Evolutionary conservation across 2,888 invertebrate genomes (phyloP), one percentile per base, ranked within the genome.

Genomic region (Phalera bucephala): DNA sequence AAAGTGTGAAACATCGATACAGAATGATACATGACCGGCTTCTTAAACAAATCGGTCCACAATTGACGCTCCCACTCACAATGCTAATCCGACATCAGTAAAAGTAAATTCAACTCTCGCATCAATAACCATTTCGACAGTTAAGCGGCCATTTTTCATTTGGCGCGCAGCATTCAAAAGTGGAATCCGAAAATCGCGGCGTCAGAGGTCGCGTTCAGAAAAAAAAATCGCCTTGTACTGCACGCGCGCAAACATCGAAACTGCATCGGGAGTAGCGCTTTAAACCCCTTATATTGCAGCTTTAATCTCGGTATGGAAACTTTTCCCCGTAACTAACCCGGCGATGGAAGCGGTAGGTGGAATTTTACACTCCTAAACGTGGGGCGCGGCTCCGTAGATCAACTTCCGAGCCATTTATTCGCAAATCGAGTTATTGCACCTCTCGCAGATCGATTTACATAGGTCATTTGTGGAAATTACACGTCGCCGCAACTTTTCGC

Each of bases 371-470:
- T 57, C 64, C 73, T 67, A 70, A 17, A 72, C 63, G 63, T 59
- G 57, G 54, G 54, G 66, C 62, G 60, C 57, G 60, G 60, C 57
- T 69, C 72, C 63, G 75, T 84, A 84, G 82, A 83, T 85, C 82
- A 84, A 81, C 80, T 88, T 87, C 84, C 85, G 58, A 74, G 72
- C 81, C 85, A 85, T 85, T 88, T 84, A 82, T 80, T 83, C 81
- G 70, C 76, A 82, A 86, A 87, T 87, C 85, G 77, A 80, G 84
- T 86, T 86, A 86, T 85, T 83, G 86, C 86, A 83, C 81, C 79
- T 80, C 79, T 56, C 76, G 72, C 72, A 68, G 77, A 80, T 80
- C 81, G 77, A 73, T 81, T 79, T 81, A 79, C 81, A 79, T 71
- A 79, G 75, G 77, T 83, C 80, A 82, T 84, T 85, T 81, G 80